These are phyloP conservation scores for Euthynnus affinis DNA, from an alignment of 2,797 vertebrate genomes.

Conservation along the genomic window DNA sequence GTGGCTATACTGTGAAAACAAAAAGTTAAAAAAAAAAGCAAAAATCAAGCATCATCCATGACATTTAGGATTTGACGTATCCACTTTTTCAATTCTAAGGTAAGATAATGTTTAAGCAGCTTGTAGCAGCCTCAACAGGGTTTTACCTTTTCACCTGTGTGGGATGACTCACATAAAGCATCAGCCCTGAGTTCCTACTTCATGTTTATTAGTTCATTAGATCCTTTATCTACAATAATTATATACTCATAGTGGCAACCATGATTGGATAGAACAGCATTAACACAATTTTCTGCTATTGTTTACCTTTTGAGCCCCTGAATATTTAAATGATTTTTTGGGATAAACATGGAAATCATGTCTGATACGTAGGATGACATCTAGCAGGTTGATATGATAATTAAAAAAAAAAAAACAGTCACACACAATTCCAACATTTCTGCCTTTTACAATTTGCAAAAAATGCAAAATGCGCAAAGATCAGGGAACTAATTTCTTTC, in stretches of 20 bases:
- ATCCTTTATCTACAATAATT: conserved; percentile 32
- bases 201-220: conserved; percentile 39
- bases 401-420: conserved; percentile 5
- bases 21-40: not conserved
- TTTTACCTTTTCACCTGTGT: not conserved
- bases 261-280: conserved; percentile 34
- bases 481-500: conserved; percentile 20
- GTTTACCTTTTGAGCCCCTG: conserved; percentile 36
- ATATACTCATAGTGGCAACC: conserved; percentile 31
- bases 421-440: conserved; percentile 5
- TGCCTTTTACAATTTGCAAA: conserved; percentile 37
- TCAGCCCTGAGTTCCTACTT: not conserved
- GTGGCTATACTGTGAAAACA: not conserved
- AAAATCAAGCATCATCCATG: conserved; percentile 8
- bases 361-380: conserved; percentile 1
- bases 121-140: not conserved
- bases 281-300: conserved; percentile 38
- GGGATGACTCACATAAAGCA: not conserved
- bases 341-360: conserved; percentile 44
- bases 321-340: conserved; percentile 32
- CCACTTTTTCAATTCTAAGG: conserved; percentile 1
- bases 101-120: not conserved
- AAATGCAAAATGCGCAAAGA: conserved; percentile 37
- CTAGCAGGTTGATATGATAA: conserved; percentile 22
- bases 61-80: conserved; percentile 33